Conservation (phyloP, 1,140 invertebrate species). For the Heliconius himera region DNA sequence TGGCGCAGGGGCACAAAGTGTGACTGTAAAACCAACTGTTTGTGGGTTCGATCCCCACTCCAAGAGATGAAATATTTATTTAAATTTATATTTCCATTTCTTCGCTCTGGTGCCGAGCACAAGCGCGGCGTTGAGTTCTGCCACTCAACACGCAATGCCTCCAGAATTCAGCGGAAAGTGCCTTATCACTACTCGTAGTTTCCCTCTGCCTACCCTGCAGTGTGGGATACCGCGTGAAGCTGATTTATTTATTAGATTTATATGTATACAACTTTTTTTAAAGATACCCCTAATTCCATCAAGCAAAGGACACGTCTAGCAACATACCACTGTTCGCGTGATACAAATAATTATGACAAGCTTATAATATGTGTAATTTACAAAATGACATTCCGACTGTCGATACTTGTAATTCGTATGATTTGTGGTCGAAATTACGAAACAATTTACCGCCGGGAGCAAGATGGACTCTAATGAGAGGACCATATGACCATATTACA, state of each 20-base stretch:
- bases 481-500: not conserved
- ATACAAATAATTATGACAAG: conserved; percentile 59
- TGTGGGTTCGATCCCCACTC: no score
- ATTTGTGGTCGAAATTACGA: conserved; percentile 66
- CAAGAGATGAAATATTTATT: no score
- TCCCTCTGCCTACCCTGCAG: no score
- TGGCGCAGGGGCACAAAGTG: no score
- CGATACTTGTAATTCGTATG: conserved; percentile 56
- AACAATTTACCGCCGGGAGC: conserved; percentile 56
- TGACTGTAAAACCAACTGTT: no score
- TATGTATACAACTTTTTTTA: not conserved
- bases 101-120: no score
- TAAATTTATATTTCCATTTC: no score
- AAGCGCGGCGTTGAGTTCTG: no score
- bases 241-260: not conserved
- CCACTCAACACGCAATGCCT: no score
- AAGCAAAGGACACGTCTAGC: conserved; percentile 18
- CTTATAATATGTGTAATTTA: conserved; percentile 67
- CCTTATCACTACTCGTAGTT: no score
- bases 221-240: no score
- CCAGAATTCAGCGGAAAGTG: no score
- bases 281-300: not conserved
- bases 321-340: conserved; percentile 64
- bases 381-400: conserved; percentile 72
- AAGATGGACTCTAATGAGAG: conserved; percentile 24